phyloP scores from a whole-genome alignment of 2,797 vertebrate species.

The Myotis planiceps region DNA sequence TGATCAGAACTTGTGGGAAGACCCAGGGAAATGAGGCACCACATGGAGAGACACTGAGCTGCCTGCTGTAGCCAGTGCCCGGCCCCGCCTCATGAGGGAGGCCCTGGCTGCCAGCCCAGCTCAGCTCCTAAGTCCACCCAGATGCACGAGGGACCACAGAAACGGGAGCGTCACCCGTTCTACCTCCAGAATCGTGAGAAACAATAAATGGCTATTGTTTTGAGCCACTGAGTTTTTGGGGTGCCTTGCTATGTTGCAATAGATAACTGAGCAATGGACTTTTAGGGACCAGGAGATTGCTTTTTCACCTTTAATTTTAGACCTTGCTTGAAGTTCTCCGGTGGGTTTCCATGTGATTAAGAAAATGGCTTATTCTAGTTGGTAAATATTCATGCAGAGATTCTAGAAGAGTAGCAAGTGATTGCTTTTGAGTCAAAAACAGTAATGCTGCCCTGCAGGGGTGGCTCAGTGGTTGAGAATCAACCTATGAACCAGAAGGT shows the following conservation, averaged over 20 bases:
- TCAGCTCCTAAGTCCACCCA: not conserved
- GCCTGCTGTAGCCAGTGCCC: not conserved
- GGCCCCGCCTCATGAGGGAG: not conserved
- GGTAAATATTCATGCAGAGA: not conserved
- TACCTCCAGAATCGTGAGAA: not conserved
- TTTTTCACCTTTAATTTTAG: constrained; percentile 34
- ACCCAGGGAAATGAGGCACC: not conserved
- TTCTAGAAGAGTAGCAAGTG: not conserved
- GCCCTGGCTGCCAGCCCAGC: not conserved
- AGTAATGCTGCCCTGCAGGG: not conserved
- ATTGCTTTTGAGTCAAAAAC: not conserved
- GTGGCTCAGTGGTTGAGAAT: not conserved
- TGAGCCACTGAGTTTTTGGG: not conserved
- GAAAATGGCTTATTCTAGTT: not conserved
- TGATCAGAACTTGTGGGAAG: not conserved
- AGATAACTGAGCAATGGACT: not conserved
- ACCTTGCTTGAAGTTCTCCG: constrained; percentile 8
- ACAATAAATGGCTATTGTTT: not conserved
- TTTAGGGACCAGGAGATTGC: not conserved
- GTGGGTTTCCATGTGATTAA: not conserved
- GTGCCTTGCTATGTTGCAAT: not conserved
- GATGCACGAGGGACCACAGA: not conserved
- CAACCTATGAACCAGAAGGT: too few species aligned
- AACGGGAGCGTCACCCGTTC: not conserved
- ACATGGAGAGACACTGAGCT: not conserved